Base-by-base conservation (phyloP, 92 coral and sea anemone genomes). In the Palythoa grandiflora region DNA sequence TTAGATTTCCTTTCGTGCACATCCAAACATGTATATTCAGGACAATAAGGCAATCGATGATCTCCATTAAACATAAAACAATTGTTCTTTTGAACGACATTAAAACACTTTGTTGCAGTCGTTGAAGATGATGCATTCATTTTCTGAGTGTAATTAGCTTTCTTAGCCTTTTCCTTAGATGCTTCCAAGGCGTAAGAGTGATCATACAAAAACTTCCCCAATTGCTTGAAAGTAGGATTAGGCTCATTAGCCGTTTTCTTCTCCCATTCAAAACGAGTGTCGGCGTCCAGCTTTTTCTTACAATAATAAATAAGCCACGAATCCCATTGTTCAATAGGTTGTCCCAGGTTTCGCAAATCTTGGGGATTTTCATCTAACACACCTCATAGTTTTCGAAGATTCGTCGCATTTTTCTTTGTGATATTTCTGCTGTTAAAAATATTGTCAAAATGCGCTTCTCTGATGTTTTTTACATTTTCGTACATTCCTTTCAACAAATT, bases 381-480 rank as follows among this genome's bases (percentile, higher is more conserved):
- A 55, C 71, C 54, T 21, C 85, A 80, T 35, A 77, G 28, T 28
- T 28, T 28, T 28, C 28, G 28, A 44, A 63, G 70, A 15, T 19
- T 63, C 12, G 70, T 1, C 70, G 70, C 70, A 63, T 63, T 63
- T 63, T 63, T 63, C 20, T 63, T 63, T 16, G 73, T 68, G 73
- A 68, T 68, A 68, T 28, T 68, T 68, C 39, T 37, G 5, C 20
- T 68, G 73, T 68, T 65, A 1, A 68, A 68, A 3, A 68, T 68
- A 68, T 20, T 68, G 20, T 19, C 73, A 35, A 68, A 68, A 68
- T 68, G 44, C 21, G 73, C 73, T 68, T 20, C 73, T 68, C 86
- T 17, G 73, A 81, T 60, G 54, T n/a, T n/a, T 81, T 81, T 81
- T 48, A 84, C 87, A 9, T 84, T 84, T 54, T 84, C 87, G 75